phyloP scores from a whole-genome alignment of 2,888 invertebrate genomes.

The Epinotia brunnichana region DNA sequence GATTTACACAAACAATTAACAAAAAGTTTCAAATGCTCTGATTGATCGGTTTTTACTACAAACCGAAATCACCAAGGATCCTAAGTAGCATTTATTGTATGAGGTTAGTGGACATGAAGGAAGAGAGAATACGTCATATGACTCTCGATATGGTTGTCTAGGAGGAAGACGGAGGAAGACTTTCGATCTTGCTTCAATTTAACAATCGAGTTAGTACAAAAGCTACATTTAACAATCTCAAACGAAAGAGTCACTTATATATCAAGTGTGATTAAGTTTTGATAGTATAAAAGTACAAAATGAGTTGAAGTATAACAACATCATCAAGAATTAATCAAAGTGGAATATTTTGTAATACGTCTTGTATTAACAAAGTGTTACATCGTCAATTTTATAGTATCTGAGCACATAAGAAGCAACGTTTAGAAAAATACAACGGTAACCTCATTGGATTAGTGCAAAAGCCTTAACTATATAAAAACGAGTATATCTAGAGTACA shows the following conservation, averaged over 20 bases:
- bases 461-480: constrained; percentile 76
- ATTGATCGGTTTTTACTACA: constrained; percentile 39
- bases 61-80: constrained; percentile 51
- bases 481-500: constrained; percentile 78
- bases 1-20: constrained; percentile 37
- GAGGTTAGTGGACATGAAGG: constrained; percentile 54
- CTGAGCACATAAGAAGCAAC: constrained; percentile 65
- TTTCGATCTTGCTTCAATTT: constrained; percentile 57
- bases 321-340: constrained; percentile 48
- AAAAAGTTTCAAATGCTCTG: constrained; percentile 5
- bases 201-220: constrained; percentile 55
- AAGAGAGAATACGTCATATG: constrained; percentile 55
- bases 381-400: constrained; percentile 55
- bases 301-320: constrained; percentile 67
- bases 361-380: constrained; percentile 66
- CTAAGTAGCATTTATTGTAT: constrained; percentile 50
- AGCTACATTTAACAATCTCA: constrained; percentile 52
- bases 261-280: constrained; percentile 53
- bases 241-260: constrained; percentile 50
- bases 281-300: constrained; percentile 81
- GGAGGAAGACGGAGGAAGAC: constrained; percentile 80
- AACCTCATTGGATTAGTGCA: constrained; percentile 74
- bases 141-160: constrained; percentile 60
- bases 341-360: constrained; percentile 62
- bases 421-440: constrained; percentile 81